Base-by-base conservation (phyloP, 2,797 vertebrate genomes). In the Sebastes matsubarae region DNA sequence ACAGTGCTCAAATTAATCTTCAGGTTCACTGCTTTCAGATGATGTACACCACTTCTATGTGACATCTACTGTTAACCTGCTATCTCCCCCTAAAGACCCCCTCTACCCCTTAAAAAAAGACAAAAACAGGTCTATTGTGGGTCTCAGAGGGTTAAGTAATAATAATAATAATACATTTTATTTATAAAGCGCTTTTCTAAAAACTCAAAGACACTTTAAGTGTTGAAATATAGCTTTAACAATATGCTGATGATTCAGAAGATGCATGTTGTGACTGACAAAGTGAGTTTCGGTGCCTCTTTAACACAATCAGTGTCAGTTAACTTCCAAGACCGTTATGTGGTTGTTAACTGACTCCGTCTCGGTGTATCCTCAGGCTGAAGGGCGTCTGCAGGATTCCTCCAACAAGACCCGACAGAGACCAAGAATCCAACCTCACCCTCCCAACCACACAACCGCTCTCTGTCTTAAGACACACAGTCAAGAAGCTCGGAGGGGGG, bases 351-450 rank as follows among this genome's bases (percentile, higher is more conserved):
- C 20, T 14, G 52, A 75, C 4, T 84, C 74, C 18, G 18, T 68
- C 54, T 71, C 72, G 73, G 14, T 1, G 70, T 88, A 61, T 89
- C 93, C 88, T 54, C 42, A 18, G 92, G 89, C 86, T 84, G 77
- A 79, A 80, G 60, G 66, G 72, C 79, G 85, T 64, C 18, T 54
- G 73, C 83, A 80, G 89, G 94, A 96, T 94, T 96, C 95, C 89
- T 92, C 25, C 81, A 86, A 96, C 96, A 96, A 96, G 96, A 96
- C 94, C 86, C 68, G 76, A 96, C 96, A 96, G 83, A 87, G 93
- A 87, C 85, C 94, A 93, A 93, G 95, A 96, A 96, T 96, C 89
- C 86, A 85, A 79, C 90, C 84, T 92, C 90, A 82, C 93, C 90
- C 91, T 90, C 36, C 36, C 29, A 74, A 68, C 52, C 63, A 38